Evolutionary conservation across 2,888 invertebrate species (phyloP), one percentile per base, ranked within the genome.

Genomic region (Mesorhabditis belari): DNA sequence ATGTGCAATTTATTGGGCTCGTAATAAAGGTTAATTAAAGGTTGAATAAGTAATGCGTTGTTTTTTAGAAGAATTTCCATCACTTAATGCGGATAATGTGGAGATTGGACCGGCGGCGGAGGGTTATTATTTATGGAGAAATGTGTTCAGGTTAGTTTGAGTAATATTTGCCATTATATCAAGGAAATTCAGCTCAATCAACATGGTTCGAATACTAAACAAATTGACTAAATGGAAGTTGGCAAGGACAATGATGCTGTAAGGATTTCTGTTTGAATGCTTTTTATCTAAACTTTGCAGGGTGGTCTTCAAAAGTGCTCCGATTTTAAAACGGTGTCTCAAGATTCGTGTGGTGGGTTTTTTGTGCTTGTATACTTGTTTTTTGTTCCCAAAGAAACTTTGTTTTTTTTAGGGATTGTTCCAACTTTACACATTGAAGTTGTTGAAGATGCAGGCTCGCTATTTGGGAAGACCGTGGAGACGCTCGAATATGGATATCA

Each of bases 221-320:
- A 99, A 98, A 84, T 85, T 98, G 62, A 96, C 95, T 50, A 99
- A 99, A 83, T 95, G 96, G 92, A 98, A 98, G 82, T 95, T 96
- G 83, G 95, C 96, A n/a, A 87, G 98, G 24, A 80, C 80, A 5
- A 80, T 80, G 85, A 96, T 99, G 94, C 85, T 98, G 74, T n/a
- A n/a, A n/a, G n/a, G n/a, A n/a, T n/a, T n/a, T n/a, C n/a, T n/a
- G n/a, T n/a, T n/a, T n/a, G n/a, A n/a, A n/a, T n/a, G n/a, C n/a
- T n/a, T n/a, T n/a, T n/a, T n/a, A n/a, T n/a, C n/a, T n/a, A n/a
- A n/a, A n/a, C n/a, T n/a, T n/a, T n/a, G n/a, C n/a, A n/a, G n/a
- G n/a, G 96, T 99, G 28, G 95, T 98, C 9, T 98, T 98, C 83
- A 99, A 99, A 84, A 96, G 96, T 62, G 95, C 98, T 3, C 96